These are phyloP conservation scores for Escarpia spicata DNA, from an alignment of 2,888 invertebrate species.

Conservation along the genomic window DNA sequence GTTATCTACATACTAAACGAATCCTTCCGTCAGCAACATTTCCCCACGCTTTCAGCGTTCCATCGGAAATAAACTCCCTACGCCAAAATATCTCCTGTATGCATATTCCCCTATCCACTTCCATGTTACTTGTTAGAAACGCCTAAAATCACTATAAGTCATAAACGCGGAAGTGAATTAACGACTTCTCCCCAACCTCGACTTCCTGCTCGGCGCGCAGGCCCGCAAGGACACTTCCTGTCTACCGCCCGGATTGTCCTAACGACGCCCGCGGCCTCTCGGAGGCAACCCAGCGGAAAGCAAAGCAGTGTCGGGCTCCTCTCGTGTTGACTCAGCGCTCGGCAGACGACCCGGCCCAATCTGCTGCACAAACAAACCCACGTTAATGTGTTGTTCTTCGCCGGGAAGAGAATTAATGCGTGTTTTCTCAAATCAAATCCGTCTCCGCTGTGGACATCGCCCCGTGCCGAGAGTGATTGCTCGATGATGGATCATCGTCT, in stretches of 20 bases:
- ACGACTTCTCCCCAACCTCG: not conserved
- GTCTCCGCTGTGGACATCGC: not conserved
- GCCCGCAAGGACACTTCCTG: too few species aligned
- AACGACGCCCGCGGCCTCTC: not conserved
- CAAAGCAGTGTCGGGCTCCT: not conserved
- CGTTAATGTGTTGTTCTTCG: not conserved
- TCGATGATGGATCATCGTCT: constrained; percentile 17
- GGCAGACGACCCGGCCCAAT: not conserved
- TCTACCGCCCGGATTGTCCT: not conserved
- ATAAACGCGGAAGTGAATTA: not conserved
- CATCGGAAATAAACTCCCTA: too few species aligned
- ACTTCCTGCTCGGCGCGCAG: not conserved
- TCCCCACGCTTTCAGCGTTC: too few species aligned
- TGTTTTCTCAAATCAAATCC: constrained; percentile 16
- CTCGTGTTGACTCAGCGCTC: not conserved
- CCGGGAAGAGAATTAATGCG: not conserved
- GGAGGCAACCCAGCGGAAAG: not conserved
- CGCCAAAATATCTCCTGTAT: too few species aligned
- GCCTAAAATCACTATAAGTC: too few species aligned
- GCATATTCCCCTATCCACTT: too few species aligned
- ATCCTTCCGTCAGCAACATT: too few species aligned
- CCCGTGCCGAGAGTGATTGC: not conserved
- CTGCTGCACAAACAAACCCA: not conserved
- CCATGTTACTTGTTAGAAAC: too few species aligned
- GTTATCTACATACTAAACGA: too few species aligned